Evolutionary conservation across 2,113 vertebrate genomes (phyloP), one percentile per base, ranked within the genome.

Genomic region (Sceloporus undulatus): DNA sequence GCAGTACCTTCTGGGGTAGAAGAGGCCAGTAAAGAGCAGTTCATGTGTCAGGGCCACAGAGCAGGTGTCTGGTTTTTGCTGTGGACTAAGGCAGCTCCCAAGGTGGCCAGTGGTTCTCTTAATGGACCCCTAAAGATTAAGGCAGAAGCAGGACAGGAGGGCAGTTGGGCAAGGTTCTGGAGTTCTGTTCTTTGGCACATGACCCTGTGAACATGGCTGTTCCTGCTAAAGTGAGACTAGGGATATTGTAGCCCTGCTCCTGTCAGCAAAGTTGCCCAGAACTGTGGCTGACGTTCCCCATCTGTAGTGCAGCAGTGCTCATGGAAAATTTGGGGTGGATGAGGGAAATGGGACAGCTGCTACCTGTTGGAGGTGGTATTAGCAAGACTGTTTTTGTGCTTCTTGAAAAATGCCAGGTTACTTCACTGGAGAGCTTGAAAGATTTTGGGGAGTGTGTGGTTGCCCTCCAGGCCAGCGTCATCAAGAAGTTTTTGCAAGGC

Each of bases 401-500:
- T 92, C 48, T 18, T 82, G 85, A 1, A 86, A 21, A 23, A 21
- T 19, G 4, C 21, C 94, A 99, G 99, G 95, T 99, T n/a, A 95
- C 93, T 82, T 96, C 97, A 0, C 95, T 98, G 87, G 98, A 98
- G 91, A 98, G 96, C 93, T 90, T 99, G 88, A 98, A 98, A 94
- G 98, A 99, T 86, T 99, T 99, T 91, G 98, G 98, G 0, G 98
- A 99, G 91, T 98, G 97, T 88, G 96, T 99, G 94, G 98, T 99
- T 93, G 97, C 97, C 1, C 97, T 99, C 85, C 98, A 99, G 91
- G 98, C 98, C 88, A 98, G 98, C 65, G 97, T 99, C 23, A 98
- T 99, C 94, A 98, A 99, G 94, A 99, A 99, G 95, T 99, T 99
- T 94, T 96, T 99, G 80, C 99, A 99, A 95, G 99, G 99, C 75